Conservation (phyloP, 2,888 invertebrate genomes). For the Campaea margaritaria region DNA sequence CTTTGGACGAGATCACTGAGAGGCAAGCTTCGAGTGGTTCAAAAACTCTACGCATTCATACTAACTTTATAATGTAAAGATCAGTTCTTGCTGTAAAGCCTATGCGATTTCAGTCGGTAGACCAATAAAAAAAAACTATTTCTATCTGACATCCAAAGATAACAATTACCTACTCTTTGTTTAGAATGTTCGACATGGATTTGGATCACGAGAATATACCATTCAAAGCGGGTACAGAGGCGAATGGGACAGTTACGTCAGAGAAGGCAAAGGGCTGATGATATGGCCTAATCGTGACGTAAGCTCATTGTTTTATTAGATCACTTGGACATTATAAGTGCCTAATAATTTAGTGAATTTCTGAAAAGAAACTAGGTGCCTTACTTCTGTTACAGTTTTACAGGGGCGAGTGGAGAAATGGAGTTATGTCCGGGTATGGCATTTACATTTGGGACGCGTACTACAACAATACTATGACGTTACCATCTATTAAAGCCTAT, state of each 20-base stretch:
- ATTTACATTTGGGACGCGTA: slow-evolving; percentile 85
- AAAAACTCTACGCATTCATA: too few species aligned
- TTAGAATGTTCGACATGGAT: slow-evolving; percentile 75
- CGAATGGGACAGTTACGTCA: slow-evolving; percentile 77
- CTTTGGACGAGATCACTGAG: too few species aligned
- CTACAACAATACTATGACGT: slow-evolving; percentile 81
- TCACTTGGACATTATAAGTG: too few species aligned
- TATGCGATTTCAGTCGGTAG: too few species aligned
- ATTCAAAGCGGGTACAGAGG: slow-evolving; percentile 81
- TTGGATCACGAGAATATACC: slow-evolving; percentile 73
- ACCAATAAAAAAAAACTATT: too few species aligned
- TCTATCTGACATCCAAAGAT: not conserved
- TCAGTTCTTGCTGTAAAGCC: too few species aligned
- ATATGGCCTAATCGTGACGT: slow-evolving; percentile 87
- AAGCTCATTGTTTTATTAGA: slow-evolving; percentile 47
- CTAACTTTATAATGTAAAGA: too few species aligned
- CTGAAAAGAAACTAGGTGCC: too few species aligned
- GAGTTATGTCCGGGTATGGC: slow-evolving; percentile 85
- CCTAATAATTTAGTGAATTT: too few species aligned
- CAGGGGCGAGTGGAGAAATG: slow-evolving; percentile 85
- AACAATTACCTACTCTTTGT: slow-evolving; percentile 18
- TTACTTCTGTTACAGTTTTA: slow-evolving; percentile 74
- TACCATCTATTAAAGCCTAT: slow-evolving; percentile 80
- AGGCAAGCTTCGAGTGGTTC: too few species aligned
- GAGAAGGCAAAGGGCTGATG: slow-evolving; percentile 86